A percentile compares a stretch with the other conserved stretches of the same genome.
These are phyloP conservation scores for Capromys pilorides DNA, from an alignment of 2,797 vertebrate genomes.

Conservation along the genomic window DNA sequence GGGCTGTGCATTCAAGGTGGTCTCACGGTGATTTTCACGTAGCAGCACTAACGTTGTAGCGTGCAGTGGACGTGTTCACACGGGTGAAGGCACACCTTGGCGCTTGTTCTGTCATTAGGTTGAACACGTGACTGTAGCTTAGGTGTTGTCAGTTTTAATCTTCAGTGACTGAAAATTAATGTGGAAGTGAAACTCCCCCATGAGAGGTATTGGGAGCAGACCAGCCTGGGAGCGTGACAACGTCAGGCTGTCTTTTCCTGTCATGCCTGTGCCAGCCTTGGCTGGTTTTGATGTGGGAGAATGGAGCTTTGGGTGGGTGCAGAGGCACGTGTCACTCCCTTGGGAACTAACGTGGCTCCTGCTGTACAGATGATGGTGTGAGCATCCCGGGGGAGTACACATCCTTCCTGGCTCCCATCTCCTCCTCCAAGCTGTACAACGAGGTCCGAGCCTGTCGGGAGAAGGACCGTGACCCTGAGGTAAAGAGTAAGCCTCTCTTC, in stretches of 20 bases:
- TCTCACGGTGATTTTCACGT: neutral
- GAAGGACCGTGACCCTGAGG: slow-evolving; percentile 93
- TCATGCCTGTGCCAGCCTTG: neutral
- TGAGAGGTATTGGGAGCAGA: neutral
- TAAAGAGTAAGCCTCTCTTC: slow-evolving; percentile 69
- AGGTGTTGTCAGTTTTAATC: slow-evolving; percentile 50
- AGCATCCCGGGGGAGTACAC: slow-evolving; percentile 95
- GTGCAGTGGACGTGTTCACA: neutral
- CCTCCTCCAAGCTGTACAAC: slow-evolving; percentile 96
- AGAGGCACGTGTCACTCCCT: neutral
- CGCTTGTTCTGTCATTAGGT: neutral
- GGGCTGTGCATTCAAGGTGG: neutral
- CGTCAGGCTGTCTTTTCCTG: neutral
- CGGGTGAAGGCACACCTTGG: neutral
- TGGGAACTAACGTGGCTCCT: slow-evolving; percentile 41
- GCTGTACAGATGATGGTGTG: slow-evolving; percentile 88
- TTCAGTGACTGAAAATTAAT: slow-evolving; percentile 25
- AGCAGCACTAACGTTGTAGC: neutral
- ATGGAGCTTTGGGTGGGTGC: neutral
- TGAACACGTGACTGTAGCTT: neutral
- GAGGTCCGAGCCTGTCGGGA: slow-evolving; percentile 95
- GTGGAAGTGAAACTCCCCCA: neutral
- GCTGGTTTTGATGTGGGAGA: neutral
- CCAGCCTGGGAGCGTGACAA: neutral
- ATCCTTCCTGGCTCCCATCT: slow-evolving; percentile 94